Conservation (phyloP, 2,797 vertebrate species). For the Holocentrus rufus region DNA sequence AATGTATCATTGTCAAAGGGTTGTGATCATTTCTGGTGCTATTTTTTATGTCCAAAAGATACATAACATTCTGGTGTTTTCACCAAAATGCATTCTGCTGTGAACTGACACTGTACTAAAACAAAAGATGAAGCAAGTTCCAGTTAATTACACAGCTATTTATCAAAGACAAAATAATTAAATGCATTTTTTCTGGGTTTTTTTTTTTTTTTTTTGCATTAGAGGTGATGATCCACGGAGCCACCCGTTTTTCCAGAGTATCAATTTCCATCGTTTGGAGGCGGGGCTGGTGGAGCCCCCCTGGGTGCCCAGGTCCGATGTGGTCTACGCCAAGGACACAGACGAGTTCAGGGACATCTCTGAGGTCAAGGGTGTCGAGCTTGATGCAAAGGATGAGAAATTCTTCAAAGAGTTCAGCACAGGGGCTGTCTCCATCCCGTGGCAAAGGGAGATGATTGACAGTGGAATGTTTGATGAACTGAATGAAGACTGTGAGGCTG, state of each 20-base stretch:
- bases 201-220: constrained; percentile 9
- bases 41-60: neutral
- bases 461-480: constrained; percentile 88
- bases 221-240: constrained; percentile 86
- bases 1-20: neutral
- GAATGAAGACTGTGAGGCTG: constrained; percentile 66
- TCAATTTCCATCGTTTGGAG: constrained; percentile 87
- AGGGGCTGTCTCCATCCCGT: constrained; percentile 84
- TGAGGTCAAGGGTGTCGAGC: constrained; percentile 80
- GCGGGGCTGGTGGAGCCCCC: constrained; percentile 85
- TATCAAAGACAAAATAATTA: neutral
- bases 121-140: no score
- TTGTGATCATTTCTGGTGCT: neutral
- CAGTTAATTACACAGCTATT: neutral
- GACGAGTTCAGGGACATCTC: constrained; percentile 84
- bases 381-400: constrained; percentile 84
- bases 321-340: constrained; percentile 89
- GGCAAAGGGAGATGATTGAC: constrained; percentile 92
- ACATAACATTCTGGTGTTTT: neutral
- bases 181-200: neutral
- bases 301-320: constrained; percentile 87
- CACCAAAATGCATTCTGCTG: neutral
- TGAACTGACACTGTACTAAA: neutral
- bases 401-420: constrained; percentile 90
- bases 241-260: constrained; percentile 87